Evolutionary conservation across 2,797 vertebrate species (phyloP).

Genomic region (Hippocampus kuda): DNA sequence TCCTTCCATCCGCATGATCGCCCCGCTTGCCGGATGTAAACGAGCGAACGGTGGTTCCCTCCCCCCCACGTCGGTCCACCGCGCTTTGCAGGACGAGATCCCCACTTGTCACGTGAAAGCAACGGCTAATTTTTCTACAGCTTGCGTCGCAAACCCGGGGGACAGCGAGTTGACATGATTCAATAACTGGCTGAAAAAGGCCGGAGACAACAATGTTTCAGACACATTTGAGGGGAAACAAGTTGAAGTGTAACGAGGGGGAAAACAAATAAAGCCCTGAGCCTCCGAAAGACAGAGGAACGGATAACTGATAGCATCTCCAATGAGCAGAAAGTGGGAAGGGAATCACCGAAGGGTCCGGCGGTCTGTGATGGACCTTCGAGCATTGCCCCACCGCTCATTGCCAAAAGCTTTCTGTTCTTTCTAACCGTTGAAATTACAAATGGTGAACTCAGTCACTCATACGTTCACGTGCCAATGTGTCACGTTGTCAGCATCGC

Average conservation of each 20-base stretch:
- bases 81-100: slow-evolving; percentile 57
- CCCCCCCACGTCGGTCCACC: slow-evolving; percentile 30
- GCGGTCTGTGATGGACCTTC: slow-evolving; percentile 34
- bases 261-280: slow-evolving; percentile 60
- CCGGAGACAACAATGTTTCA: slow-evolving; percentile 58
- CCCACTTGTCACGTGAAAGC: slow-evolving; percentile 70
- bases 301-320: slow-evolving; percentile 47
- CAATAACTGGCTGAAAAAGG: slow-evolving; percentile 61
- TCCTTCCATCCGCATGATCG: slow-evolving; percentile 41
- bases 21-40: slow-evolving; percentile 46
- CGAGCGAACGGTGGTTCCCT: slow-evolving; percentile 48
- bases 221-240: slow-evolving; percentile 51
- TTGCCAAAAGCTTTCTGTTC: slow-evolving; percentile 34
- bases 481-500: not conserved
- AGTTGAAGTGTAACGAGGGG: slow-evolving; percentile 62
- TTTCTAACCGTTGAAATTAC: slow-evolving; percentile 48
- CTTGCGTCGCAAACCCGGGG: slow-evolving; percentile 63
- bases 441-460: slow-evolving; percentile 37
- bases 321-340: slow-evolving; percentile 45
- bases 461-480: slow-evolving; percentile 29
- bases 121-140: slow-evolving; percentile 68
- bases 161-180: slow-evolving; percentile 60
- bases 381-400: slow-evolving; percentile 35
- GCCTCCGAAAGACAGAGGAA: slow-evolving; percentile 47
- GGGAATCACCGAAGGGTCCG: slow-evolving; percentile 44